Evolutionary conservation across 2,888 invertebrate species (phyloP).

Genomic region (Oscheius sp.): DNA sequence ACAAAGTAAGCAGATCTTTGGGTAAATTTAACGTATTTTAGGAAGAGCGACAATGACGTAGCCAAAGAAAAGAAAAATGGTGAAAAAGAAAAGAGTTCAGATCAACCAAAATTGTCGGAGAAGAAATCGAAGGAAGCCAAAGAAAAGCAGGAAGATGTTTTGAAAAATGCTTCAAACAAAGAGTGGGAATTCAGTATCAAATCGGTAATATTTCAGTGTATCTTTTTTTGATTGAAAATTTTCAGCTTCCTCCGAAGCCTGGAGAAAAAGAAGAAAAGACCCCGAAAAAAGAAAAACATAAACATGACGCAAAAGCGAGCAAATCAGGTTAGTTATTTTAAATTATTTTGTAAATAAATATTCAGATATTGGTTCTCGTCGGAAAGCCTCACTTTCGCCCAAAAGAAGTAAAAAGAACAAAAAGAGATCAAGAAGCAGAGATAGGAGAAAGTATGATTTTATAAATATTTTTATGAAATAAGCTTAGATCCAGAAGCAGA

Average conservation of each 20-base stretch:
- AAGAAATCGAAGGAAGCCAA: constrained; percentile 1
- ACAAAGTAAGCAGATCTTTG: too few relatives aligned
- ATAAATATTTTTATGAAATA: not conserved
- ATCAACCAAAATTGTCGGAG: not conserved
- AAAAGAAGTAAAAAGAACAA: too few relatives aligned
- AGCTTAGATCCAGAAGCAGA: not conserved
- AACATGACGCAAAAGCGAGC: not conserved
- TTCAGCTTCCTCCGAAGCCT: constrained; percentile 5
- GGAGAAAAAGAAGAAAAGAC: not conserved
- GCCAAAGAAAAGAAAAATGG: not conserved
- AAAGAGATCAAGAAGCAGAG: not conserved
- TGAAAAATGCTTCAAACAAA: constrained; percentile 7
- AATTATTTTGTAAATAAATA: not conserved
- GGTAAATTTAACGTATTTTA: too few relatives aligned
- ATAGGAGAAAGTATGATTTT: not conserved
- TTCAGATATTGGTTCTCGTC: too few relatives aligned
- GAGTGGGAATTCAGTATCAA: constrained; percentile 20
- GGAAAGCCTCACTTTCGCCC: not conserved
- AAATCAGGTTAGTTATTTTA: not conserved
- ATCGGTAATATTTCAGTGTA: not conserved
- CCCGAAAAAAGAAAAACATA: not conserved
- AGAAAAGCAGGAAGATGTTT: not conserved
- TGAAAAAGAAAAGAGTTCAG: not conserved
- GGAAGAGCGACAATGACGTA: too few relatives aligned
- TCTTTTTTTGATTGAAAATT: not conserved